Evolutionary conservation across 2,113 vertebrate genomes (phyloP), one percentile per base, ranked within the genome.

Genomic region (Perognathus longimembris): DNA sequence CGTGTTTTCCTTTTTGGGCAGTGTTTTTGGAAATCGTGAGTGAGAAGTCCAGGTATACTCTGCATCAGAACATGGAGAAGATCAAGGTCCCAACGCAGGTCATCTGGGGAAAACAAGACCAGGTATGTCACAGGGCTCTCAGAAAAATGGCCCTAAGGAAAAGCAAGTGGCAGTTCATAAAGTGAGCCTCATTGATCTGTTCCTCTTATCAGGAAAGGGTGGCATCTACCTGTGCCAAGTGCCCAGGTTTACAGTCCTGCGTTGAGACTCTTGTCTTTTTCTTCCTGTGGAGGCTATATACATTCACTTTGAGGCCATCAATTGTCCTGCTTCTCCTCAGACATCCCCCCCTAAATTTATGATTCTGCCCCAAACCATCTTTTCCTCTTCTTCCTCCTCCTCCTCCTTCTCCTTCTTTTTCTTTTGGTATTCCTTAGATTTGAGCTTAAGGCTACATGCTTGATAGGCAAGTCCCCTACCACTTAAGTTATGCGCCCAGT

Each of bases 91-190:
- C 99, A 0, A 98, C 99, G 0, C 99, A 99, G 95, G 98, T 99
- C 94, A 98, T 99, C 96, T 99, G 99, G 99, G 99, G 99, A 34
- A 99, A 98, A 70, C 98, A 99, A 77, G 99, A 99, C 96, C 98
- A 99, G 99, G 99, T 99, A 98, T 0, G 86, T 28, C 7, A 61
- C 2, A 0, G 1, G 26, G 28, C 63, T 70, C 5, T 2, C 20
- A 12, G n/a, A 67, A 50, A 61, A 73, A 26, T 0, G 0, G 22
- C 24, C 77, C 50, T 38, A 57, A 75, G 42, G 73, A 50, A 42
- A 64, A 57, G 10, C 42, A 6, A 20, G 28, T 1, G 15, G 75
- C 70, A 4, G 0, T 57, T 64, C 17, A 20, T 18, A 14, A 5
- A 38, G n/a, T 30, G 63, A 83, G 54, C 71, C 82, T 78, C 50